Base-by-base conservation (phyloP, 1,140 invertebrate species). In the Platyscapa corneri region DNA sequence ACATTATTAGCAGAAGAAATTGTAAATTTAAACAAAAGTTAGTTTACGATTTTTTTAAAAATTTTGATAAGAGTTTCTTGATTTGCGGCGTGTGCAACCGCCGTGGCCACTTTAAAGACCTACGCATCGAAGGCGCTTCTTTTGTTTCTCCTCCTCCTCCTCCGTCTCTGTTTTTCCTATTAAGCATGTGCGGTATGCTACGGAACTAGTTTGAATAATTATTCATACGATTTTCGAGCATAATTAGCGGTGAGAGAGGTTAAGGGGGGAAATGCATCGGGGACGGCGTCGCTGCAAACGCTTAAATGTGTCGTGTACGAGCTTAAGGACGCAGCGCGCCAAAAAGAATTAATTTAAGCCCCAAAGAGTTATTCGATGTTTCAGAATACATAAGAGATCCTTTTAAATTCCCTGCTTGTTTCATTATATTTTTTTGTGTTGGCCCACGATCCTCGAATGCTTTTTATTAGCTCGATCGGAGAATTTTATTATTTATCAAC, bases 211-310 rank as follows among this genome's bases (percentile, higher is more conserved):
- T 81, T 85, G 67, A 85, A 85, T 81, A 81, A 85, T 85, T 85
- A 81, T 85, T 85, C 70, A 76, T 76, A 32, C 84, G 70, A 64
- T 81, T 85, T 85, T 85, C 78, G 84, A 30, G 56, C 34, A 76
- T 79, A 84, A 84, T 84, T 84, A 84, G 77, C 65, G 27, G 23
- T n/a, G 30, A 18, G 74, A 77, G 3, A 27, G 18, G 53, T 42
- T 79, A 32, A 64, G 37, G 30, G n/a, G 67, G 1, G n/a, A 67
- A 70, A 27, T 2, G 60, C 34, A 30, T 46, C 56, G 10, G 64
- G 79, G 39, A 81, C 64, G 46, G 27, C 27, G 0, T 30, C n/a
- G 78, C 32, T 32, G 70, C 79, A 53, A 18, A n/a, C 12, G 27
- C n/a, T 70, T 34, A 32, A 42, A 46, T 65, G 39, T 20, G 7